Evolutionary conservation across 53 echinoderm and acorn worm genomes (phyloP).

Genomic region (Apostichopus leukothele): DNA sequence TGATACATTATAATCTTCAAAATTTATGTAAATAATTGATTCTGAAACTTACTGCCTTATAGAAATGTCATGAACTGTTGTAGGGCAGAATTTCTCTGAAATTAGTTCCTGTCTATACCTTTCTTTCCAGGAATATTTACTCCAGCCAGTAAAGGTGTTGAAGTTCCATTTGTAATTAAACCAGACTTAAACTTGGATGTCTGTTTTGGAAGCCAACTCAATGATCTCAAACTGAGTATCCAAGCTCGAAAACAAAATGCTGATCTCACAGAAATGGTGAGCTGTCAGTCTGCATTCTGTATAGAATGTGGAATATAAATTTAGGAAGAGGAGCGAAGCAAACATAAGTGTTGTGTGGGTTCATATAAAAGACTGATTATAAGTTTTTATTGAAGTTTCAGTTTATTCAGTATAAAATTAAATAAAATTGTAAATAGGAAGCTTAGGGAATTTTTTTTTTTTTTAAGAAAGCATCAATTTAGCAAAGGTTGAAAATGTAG

Average conservation of each 20-base stretch:
- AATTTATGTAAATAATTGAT: no score
- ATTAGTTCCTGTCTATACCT: not conserved
- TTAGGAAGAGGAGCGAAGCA: not conserved
- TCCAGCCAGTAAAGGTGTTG: slow-evolving; percentile 60
- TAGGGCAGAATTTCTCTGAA: no score
- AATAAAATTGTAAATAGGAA: no score
- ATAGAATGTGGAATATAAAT: not conserved
- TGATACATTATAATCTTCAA: no score
- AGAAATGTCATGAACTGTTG: no score
- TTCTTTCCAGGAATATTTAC: slow-evolving; percentile 64
- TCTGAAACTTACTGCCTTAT: no score
- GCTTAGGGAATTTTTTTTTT: no score
- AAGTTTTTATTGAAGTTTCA: no score
- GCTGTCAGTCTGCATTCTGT: not conserved
- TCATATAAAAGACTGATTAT: not conserved
- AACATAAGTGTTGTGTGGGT: not conserved
- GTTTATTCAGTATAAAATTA: no score
- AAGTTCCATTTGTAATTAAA: slow-evolving; percentile 71
- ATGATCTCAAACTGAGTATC: slow-evolving; percentile 48
- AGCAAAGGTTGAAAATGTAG: no score
- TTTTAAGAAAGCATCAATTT: no score
- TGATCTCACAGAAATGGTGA: slow-evolving; percentile 62
- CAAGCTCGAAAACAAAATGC: slow-evolving; percentile 47
- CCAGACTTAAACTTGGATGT: slow-evolving; percentile 73
- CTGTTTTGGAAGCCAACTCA: slow-evolving; percentile 33